Evolutionary conservation across 1,140 invertebrate species (phyloP).

Genomic region (Meloidogyne hapla): DNA sequence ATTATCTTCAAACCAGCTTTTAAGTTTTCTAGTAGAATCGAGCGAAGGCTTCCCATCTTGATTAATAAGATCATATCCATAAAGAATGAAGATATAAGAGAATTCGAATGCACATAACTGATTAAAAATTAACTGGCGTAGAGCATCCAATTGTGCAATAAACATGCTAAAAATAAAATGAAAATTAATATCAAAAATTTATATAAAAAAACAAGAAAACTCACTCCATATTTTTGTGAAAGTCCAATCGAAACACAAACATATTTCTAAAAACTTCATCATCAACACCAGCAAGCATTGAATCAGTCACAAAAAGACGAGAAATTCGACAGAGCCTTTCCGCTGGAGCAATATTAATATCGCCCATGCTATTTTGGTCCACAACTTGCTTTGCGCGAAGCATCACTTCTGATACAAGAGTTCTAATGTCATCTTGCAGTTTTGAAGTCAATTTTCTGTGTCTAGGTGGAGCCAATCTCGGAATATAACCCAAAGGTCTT

Average conservation of each 20-base stretch:
- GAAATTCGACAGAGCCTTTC: slow-evolving; percentile 9
- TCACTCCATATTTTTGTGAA: background rate
- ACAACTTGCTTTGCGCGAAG: background rate
- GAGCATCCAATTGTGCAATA: background rate
- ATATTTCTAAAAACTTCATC: slow-evolving; percentile 10
- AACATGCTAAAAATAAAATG: background rate
- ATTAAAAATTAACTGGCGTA: background rate
- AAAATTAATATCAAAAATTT: background rate
- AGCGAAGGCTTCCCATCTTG: background rate
- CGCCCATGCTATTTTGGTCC: background rate
- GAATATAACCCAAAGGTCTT: background rate
- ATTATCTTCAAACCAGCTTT: background rate
- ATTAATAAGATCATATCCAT: slow-evolving; percentile 13
- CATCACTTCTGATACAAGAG: background rate
- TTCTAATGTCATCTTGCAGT: background rate
- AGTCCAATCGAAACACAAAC: background rate
- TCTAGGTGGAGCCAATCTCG: background rate
- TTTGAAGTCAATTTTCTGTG: background rate
- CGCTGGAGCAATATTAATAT: background rate
- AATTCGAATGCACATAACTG: slow-evolving; percentile 9
- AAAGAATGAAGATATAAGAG: slow-evolving; percentile 14
- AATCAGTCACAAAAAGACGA: slow-evolving; percentile 15
- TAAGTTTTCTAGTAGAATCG: background rate
- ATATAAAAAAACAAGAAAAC: background rate
- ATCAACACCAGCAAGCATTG: slow-evolving; percentile 6